A percentile compares a stretch with the other conserved stretches of the same genome.
phyloP scores from a whole-genome alignment of 2,113 vertebrate genomes.

The Uria aalge region DNA sequence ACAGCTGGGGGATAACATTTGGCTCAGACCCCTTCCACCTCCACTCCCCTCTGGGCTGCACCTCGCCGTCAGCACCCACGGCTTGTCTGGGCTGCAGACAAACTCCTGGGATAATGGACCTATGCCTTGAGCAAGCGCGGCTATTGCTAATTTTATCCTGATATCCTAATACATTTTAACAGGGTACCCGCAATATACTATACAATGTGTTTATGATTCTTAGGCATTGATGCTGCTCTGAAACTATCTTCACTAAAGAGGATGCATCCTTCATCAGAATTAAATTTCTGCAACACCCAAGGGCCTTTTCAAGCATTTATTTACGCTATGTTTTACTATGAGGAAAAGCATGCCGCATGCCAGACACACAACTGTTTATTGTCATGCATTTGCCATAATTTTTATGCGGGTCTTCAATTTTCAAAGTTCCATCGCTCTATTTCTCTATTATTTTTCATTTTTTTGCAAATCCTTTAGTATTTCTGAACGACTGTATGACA shows the following conservation, averaged over 20 bases:
- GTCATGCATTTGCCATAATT: background rate
- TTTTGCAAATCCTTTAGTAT: background rate
- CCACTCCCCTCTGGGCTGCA: background rate
- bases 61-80: background rate
- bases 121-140: background rate
- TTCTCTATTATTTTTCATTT: background rate
- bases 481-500: background rate
- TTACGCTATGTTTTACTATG: background rate
- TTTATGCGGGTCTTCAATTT: background rate
- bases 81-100: background rate
- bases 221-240: background rate
- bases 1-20: background rate
- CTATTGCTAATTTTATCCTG: background rate
- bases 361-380: background rate
- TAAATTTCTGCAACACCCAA: background rate
- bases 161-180: background rate
- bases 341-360: background rate
- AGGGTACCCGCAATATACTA: background rate
- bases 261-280: background rate
- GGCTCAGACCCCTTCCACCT: background rate
- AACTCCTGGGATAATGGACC: background rate
- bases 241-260: background rate
- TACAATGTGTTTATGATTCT: background rate
- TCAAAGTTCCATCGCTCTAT: background rate
- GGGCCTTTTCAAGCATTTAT: background rate